Conservation (phyloP, 1,140 invertebrate genomes). For the Cydia amplana region DNA sequence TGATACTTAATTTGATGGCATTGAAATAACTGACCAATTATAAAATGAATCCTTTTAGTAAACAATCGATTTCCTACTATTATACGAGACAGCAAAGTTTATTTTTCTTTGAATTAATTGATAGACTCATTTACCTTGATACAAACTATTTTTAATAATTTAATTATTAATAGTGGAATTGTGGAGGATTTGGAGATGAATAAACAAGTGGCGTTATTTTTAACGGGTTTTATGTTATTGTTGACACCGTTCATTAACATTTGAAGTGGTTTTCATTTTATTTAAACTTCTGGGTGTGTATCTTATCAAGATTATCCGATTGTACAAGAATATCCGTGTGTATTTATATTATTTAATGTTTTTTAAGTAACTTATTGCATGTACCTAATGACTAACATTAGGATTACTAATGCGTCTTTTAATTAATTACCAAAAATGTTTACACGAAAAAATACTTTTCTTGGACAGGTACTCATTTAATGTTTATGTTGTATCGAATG, state of each 20-base stretch:
- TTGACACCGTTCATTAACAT: not conserved
- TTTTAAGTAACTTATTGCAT: too few species aligned
- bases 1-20: not conserved
- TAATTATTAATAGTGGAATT: slow-evolving; percentile 26
- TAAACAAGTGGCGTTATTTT: not conserved
- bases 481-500: not conserved
- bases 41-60: not conserved
- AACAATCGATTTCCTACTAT: not conserved
- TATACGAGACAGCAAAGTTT: not conserved
- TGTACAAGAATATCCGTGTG: too few species aligned
- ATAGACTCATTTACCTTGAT: slow-evolving; percentile 16
- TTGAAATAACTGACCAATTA: slow-evolving; percentile 31
- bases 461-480: too few species aligned
- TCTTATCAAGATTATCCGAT: too few species aligned
- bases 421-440: too few species aligned
- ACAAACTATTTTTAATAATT: slow-evolving; percentile 28
- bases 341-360: too few species aligned
- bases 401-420: too few species aligned
- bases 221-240: not conserved
- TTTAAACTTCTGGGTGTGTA: too few species aligned
- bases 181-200: not conserved
- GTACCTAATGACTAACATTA: too few species aligned
- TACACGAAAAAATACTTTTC: too few species aligned
- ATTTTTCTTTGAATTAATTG: not conserved
- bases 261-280: not conserved